A percentile compares a stretch with the other conserved stretches of the same genome.
These are phyloP conservation scores for Papilio aristodemus DNA, from an alignment of 1,140 invertebrate genomes.

Conservation along the genomic window DNA sequence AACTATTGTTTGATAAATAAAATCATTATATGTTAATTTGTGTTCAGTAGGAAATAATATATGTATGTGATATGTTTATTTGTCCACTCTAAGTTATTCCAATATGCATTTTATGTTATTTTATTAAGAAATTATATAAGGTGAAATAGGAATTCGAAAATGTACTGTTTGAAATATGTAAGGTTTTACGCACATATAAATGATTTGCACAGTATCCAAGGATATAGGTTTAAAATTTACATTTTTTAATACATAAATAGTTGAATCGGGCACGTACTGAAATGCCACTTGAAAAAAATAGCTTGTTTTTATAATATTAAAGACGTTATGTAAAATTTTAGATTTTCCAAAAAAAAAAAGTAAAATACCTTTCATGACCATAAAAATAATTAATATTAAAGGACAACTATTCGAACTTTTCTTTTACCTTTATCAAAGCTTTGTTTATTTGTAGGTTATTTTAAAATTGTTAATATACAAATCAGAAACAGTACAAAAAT, in stretches of 20 bases:
- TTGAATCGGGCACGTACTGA: too few relatives aligned
- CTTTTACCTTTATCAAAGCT: background rate
- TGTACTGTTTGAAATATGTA: too few relatives aligned
- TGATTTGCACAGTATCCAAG: background rate
- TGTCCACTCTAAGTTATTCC: slow-evolving; percentile 8
- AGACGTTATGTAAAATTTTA: too few relatives aligned
- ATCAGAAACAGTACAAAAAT: slow-evolving; percentile 12
- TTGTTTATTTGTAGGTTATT: background rate
- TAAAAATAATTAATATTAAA: too few relatives aligned
- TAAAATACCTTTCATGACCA: too few relatives aligned
- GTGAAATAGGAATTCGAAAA: background rate
- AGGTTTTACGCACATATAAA: slow-evolving; percentile 20
- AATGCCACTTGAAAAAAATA: too few relatives aligned
- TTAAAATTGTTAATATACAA: background rate
- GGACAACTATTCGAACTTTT: background rate
- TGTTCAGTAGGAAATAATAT: slow-evolving; percentile 3
- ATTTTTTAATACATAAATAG: too few relatives aligned
- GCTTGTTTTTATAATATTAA: too few relatives aligned
- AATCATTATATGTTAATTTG: too few relatives aligned
- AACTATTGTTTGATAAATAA: too few relatives aligned
- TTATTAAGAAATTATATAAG: slow-evolving; percentile 3
- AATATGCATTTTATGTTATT: slow-evolving; percentile 26
- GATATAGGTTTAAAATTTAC: too few relatives aligned
- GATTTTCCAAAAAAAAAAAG: too few relatives aligned
- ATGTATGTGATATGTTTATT: slow-evolving; percentile 13